Base-by-base conservation (phyloP, 2,113 vertebrate genomes). In the Chionis minor region DNA sequence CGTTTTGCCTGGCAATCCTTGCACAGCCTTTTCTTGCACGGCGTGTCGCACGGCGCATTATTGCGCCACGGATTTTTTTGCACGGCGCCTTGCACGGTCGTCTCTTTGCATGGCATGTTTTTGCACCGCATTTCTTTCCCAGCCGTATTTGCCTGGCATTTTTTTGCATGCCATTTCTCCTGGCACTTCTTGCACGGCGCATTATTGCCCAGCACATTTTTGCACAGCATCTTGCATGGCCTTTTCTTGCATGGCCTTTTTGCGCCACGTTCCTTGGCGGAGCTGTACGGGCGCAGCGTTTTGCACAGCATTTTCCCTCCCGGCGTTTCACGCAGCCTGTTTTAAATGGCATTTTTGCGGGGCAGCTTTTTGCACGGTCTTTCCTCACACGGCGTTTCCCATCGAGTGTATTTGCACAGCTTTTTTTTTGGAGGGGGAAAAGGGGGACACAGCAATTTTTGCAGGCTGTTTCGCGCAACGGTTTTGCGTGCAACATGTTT, bases 21-120 rank as follows among this genome's bases (percentile, higher is more conserved):
- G 27, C 54, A 9, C 28, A 10, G 28, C 28, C 5, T 24, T 24
- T 20, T 28, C 65, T 24, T 45, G 69, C 38, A 4, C 62, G 4
- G 8, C 4, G 2, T 16, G 24, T 30, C 6, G 40, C 4, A 1
- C 10, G 33, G 55, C 21, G 6, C 3, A 2, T 52, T 51, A 23
- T 15, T 14, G 8, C 38, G 23, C 35, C 27, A 17, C 17, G 7
- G 21, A 6, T 12, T 55, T 27, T 28, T 33, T 40, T 22, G 12
- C 47, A 9, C 7, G 18, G 21, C 8, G 9, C 26, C 21, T 45
- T 3, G 7, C 21, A 0, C 0, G 7, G 35, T 13, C 14, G 24
- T 47, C 21, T 8, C 8, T 30, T 27, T 24, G 42, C 51, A 14
- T 0, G 4, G 47, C 20, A 5, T 33, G 44, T n/a, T 12, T 30